Evolutionary conservation across 2,113 vertebrate genomes (phyloP).

Genomic region (Crotophaga sulcirostris): DNA sequence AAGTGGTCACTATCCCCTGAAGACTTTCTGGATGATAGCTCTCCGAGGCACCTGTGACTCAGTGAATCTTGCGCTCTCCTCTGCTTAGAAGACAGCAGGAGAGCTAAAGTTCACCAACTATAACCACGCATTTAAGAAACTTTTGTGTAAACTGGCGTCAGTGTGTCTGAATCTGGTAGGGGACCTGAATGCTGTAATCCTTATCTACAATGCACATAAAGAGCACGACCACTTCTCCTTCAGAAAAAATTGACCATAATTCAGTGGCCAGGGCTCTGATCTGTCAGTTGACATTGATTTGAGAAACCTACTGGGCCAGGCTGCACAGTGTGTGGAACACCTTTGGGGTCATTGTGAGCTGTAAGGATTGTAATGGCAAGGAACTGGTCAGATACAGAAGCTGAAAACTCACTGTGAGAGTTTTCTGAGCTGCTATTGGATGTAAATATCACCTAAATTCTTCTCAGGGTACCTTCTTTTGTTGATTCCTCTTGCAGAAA

Average conservation of each 20-base stretch:
- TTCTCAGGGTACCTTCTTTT: neutral
- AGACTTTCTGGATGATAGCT: accelerated
- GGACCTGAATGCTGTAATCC: neutral
- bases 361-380: neutral
- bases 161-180: accelerated
- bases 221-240: neutral
- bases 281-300: neutral
- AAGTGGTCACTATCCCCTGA: neutral
- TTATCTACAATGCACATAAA: neutral
- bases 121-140: neutral
- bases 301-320: neutral
- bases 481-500: neutral
- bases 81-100: neutral
- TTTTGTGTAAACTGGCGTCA: neutral
- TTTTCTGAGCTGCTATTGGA: neutral
- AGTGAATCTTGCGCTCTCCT: neutral
- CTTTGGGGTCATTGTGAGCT: accelerated
- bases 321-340: neutral
- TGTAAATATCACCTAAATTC: neutral
- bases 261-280: neutral
- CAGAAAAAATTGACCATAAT: neutral
- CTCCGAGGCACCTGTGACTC: accelerated
- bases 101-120: neutral
- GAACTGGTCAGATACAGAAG: neutral
- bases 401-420: neutral